These are phyloP conservation scores for Allygus modestus DNA, from an alignment of 2,888 invertebrate genomes.

Conservation along the genomic window DNA sequence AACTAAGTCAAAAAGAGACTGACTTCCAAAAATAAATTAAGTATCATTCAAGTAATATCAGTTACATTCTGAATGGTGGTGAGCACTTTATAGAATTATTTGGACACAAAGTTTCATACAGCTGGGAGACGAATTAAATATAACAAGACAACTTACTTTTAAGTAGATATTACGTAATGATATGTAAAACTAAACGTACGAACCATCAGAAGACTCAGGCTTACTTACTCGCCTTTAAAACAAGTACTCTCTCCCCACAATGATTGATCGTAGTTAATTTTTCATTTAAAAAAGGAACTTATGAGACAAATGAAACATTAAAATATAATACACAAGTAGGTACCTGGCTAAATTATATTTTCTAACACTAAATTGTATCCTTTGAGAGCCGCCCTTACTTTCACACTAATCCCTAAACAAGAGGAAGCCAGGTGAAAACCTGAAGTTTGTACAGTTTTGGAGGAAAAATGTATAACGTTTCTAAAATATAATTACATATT, in stretches of 20 bases:
- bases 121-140: neutral
- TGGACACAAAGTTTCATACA: neutral
- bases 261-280: neutral
- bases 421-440: too few relatives aligned
- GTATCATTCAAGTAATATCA: constrained; percentile 28
- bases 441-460: too few relatives aligned
- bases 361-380: neutral
- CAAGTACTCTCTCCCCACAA: neutral
- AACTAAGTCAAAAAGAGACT: neutral
- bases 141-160: too few relatives aligned
- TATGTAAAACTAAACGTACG: too few relatives aligned
- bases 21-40: constrained; percentile 10
- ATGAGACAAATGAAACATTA: neutral
- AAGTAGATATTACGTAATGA: too few relatives aligned
- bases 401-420: too few relatives aligned
- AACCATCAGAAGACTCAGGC: too few relatives aligned
- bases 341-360: neutral
- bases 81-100: neutral
- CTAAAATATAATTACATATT: too few relatives aligned
- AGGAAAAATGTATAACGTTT: too few relatives aligned
- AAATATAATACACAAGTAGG: neutral
- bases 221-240: too few relatives aligned
- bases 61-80: neutral
- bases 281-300: neutral
- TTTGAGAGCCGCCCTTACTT: neutral